Evolutionary conservation across 2,797 vertebrate genomes (phyloP), one percentile per base, ranked within the genome.

Genomic region (Megaceryle alcyon): DNA sequence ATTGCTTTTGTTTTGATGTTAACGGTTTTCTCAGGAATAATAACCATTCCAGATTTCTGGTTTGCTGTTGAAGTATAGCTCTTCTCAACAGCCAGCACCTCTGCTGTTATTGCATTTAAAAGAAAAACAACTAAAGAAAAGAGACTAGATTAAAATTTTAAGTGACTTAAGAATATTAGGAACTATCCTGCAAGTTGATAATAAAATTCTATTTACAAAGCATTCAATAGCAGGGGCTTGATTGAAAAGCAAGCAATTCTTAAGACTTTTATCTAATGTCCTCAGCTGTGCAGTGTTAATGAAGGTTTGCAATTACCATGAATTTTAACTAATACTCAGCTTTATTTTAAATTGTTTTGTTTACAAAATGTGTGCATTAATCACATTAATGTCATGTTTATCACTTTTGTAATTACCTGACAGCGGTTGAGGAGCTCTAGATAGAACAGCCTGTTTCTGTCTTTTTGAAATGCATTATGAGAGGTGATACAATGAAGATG

Each of bases 231-330:
- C 82, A 91, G 63, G 61, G 86, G 86, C 86, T 96, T 97, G 95
- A 97, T 98, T 98, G 97, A 98, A 99, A 97, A 94, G 66, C 28
- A 95, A 70, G 71, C 49, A 94, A 86, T 94, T 94, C 95, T 96
- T 97, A 90, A 90, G 44, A 86, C 86, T 97, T 98, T 98, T 98
- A 98, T 98, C 98, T 99, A 88, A 75, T 98, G 97, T 98, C 96
- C 98, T 98, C 98, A 99, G 98, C 98, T 98, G 98, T 98, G 95
- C 97, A 78, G 91, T 98, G 97, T 98, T 98, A 99, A 99, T 98
- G 97, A 98, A 98, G 95, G 96, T 98, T 98, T 98, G 97, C 98
- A 98, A 99, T 98, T 98, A 98, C 97, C 97, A 98, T 98, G 97
- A 98, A 98, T 98, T 98, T 98, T 98, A 98, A 86, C 97, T 98